Evolutionary conservation across 2,888 invertebrate species (phyloP).

Genomic region (Cenopis cana): DNA sequence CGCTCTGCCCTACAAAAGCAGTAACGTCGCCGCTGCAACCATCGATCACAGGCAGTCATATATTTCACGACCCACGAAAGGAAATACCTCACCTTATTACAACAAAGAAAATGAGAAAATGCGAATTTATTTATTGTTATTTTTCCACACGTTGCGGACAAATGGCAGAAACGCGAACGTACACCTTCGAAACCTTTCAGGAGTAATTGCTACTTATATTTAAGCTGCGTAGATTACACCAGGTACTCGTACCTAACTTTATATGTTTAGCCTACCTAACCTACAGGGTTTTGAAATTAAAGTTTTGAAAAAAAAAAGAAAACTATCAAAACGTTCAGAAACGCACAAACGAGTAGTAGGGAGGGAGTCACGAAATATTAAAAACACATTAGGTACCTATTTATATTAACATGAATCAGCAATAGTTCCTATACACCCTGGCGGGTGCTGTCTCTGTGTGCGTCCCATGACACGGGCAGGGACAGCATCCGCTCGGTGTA

Average conservation of each 20-base stretch:
- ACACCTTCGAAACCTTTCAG: not conserved
- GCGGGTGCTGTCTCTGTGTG: too few relatives aligned
- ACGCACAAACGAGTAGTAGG: too few relatives aligned
- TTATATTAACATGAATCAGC: too few relatives aligned
- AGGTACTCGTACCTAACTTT: not conserved
- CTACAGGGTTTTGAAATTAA: too few relatives aligned
- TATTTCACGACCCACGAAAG: slow-evolving; percentile 24
- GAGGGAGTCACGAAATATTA: too few relatives aligned
- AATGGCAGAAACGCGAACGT: not conserved
- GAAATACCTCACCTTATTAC: slow-evolving; percentile 13
- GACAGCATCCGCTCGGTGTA: too few relatives aligned
- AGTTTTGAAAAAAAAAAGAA: too few relatives aligned
- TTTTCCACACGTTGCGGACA: not conserved
- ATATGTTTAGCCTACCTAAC: too few relatives aligned
- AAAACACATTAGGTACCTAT: too few relatives aligned
- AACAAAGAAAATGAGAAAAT: slow-evolving; percentile 1
- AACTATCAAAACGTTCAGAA: too few relatives aligned
- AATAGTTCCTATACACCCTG: too few relatives aligned
- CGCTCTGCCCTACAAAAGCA: slow-evolving; percentile 15
- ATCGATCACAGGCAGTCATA: slow-evolving; percentile 29
- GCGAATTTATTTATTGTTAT: slow-evolving; percentile 1
- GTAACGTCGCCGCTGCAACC: slow-evolving; percentile 11
- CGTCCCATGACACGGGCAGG: too few relatives aligned
- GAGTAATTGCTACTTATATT: not conserved
- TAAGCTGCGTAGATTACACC: not conserved